Conservation (phyloP, 2,888 invertebrate species). For the Thyatira batis region DNA sequence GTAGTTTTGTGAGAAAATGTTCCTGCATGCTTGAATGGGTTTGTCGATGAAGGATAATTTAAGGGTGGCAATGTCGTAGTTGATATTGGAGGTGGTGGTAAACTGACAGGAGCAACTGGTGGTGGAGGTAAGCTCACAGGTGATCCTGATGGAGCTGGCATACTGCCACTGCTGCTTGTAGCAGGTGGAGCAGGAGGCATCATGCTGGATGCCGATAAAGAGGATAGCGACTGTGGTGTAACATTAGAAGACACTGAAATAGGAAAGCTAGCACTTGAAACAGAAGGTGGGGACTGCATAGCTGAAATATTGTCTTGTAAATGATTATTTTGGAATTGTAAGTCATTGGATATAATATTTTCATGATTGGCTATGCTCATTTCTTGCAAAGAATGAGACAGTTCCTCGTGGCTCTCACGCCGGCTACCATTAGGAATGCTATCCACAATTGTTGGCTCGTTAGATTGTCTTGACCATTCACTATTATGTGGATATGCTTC, state of each 20-base stretch:
- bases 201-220: neutral
- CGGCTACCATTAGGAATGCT: conserved; percentile 41
- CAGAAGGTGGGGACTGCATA: conserved; percentile 32
- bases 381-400: conserved; percentile 60
- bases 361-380: conserved; percentile 63
- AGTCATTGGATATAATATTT: conserved; percentile 36
- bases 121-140: conserved; percentile 11
- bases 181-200: conserved; percentile 30
- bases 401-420: conserved; percentile 56
- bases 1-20: conserved; percentile 74
- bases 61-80: conserved; percentile 41
- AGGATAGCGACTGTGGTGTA: conserved; percentile 14
- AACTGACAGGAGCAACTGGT: neutral
- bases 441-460: conserved; percentile 44
- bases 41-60: conserved; percentile 52
- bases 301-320: conserved; percentile 17
- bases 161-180: neutral
- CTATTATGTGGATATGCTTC: conserved; percentile 51
- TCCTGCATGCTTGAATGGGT: conserved; percentile 74
- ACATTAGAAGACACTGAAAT: conserved; percentile 23
- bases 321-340: conserved; percentile 19
- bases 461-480: conserved; percentile 57
- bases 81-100: conserved; percentile 9
- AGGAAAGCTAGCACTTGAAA: conserved; percentile 35
- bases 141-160: conserved; percentile 7